Base-by-base conservation (phyloP, 2,113 vertebrate genomes). In the Psilopsiagon aurifrons region DNA sequence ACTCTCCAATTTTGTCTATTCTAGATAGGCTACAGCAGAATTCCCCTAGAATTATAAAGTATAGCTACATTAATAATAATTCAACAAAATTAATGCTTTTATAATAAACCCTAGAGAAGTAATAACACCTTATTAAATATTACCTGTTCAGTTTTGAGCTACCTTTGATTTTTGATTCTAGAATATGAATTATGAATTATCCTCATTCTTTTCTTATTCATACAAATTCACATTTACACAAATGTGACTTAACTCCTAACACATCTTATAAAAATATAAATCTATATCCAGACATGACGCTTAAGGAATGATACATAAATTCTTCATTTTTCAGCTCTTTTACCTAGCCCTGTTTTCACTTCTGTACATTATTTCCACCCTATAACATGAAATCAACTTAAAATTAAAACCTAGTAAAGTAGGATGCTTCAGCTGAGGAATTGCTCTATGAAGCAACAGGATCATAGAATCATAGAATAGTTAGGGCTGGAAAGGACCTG, bases 51-150 rank as follows among this genome's bases (percentile, higher is more conserved):
- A 91, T 55, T 83, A 79, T 55, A 69, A 55, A 76, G 29, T 7
- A 46, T 11, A 62, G 57, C 54, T 76, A 79, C 15, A 46, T 64
- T 68, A 91, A 88, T 81, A 64, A 69, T 52, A 90, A 88, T 69
- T 88, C n/a, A 67, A 51, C 29, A 95, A 85, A 94, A 92, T 86
- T 84, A 79, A 77, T 57, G 37, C 86, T 94, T 70, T 96, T 95
- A 95, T 97, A 97, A 97, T 85, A 96, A 87, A 97, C 85, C 86
- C 88, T 96, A 43, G 83, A 90, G 91, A 97, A 74, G 63, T 77
- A 96, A 88, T 83, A 96, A 96, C 54, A 70, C 35, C 18, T 94
- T 95, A 96, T 97, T 96, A 96, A 96, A 87, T 92, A 97, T 67
- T 54, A 94, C 79, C 69, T 62, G 52, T 83, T 94, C 83, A 84